Percentiles rank a stretch among this genome's conserved stretches.
Conservation (phyloP, 2,888 invertebrate species). For the Micoletzkya japonica region DNA sequence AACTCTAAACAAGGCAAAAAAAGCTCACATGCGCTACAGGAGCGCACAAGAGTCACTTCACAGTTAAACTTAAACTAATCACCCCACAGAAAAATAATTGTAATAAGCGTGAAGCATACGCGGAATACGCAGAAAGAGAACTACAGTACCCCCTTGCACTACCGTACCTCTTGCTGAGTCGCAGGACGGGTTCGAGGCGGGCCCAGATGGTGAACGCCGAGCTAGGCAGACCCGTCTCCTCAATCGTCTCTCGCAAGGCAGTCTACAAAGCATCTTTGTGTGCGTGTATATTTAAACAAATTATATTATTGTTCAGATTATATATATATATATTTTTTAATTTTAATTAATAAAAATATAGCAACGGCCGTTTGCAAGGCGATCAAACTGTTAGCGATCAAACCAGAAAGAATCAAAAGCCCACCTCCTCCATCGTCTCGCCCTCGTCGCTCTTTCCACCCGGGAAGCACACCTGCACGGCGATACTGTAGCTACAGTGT, state of each 20-base stretch:
- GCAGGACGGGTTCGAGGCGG: constrained; percentile 2
- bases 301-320: neutral
- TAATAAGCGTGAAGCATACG: too few relatives aligned
- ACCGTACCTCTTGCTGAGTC: too few relatives aligned
- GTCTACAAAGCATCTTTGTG: constrained; percentile 38
- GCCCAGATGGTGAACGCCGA: constrained; percentile 36
- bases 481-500: neutral
- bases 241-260: constrained; percentile 51
- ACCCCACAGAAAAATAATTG: too few relatives aligned
- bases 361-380: neutral
- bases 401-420: constrained; percentile 12
- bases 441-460: constrained; percentile 52
- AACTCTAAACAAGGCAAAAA: neutral
- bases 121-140: too few relatives aligned
- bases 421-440: constrained; percentile 44
- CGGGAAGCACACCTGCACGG: constrained; percentile 50
- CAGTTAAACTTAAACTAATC: too few relatives aligned
- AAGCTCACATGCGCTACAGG: too few relatives aligned
- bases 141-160: too few relatives aligned
- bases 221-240: constrained; percentile 48
- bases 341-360: neutral
- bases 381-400: neutral
- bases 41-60: too few relatives aligned
- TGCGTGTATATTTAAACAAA: too few relatives aligned
- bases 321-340: neutral